Conservation (phyloP, 1,140 invertebrate species). For the Calosoma granatense region DNA sequence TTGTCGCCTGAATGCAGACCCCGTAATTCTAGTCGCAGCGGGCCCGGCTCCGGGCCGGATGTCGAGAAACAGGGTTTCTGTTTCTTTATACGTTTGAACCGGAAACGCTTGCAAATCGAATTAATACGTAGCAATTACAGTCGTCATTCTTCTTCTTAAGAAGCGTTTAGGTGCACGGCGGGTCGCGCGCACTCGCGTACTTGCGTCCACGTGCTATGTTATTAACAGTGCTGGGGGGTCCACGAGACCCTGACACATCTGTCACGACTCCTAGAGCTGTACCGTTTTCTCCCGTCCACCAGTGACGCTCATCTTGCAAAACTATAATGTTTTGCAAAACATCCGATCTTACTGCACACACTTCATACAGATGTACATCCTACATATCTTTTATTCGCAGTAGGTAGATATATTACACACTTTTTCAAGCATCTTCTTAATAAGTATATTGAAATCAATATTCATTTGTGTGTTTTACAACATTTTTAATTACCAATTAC, state of each 20-base stretch:
- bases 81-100: neutral
- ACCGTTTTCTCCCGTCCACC: neutral
- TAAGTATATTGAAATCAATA: no score
- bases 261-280: neutral
- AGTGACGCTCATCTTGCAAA: no score
- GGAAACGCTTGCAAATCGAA: constrained; percentile 7
- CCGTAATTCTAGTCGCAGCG: constrained; percentile 1
- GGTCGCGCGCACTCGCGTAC: neutral
- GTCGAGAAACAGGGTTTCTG: no score
- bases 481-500: no score
- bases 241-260: neutral
- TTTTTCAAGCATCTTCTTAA: neutral
- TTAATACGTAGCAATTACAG: constrained; percentile 12
- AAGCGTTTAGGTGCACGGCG: constrained; percentile 1
- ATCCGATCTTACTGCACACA: neutral
- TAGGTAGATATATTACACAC: neutral
- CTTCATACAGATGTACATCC: neutral
- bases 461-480: no score
- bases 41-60: constrained; percentile 2
- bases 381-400: neutral
- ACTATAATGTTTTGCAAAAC: no score
- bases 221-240: neutral
- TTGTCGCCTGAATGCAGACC: neutral
- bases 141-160: neutral
- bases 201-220: neutral